Evolutionary conservation across 2,113 vertebrate genomes (phyloP), one percentile per base, ranked within the genome.

Genomic region (Pterophyllum scalare): DNA sequence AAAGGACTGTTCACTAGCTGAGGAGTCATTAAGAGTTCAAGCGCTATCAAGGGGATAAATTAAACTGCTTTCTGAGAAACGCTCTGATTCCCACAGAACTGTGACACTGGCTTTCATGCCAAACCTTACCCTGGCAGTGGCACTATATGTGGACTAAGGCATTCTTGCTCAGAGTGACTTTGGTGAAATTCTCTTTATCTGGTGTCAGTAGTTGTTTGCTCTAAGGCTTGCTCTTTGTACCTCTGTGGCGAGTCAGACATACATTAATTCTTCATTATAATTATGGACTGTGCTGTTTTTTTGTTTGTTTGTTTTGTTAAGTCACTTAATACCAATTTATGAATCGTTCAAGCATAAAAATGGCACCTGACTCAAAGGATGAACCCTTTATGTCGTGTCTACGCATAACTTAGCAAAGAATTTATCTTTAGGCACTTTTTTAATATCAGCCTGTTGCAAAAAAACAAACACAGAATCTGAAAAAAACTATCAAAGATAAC

Each of bases 21-120:
- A 85, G 84, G 91, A 90, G 84, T 90, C 91, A 90, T 92, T 89
- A 89, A 49, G 88, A 92, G 79, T 88, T 91, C 74, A 90, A 88
- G 86, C 83, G 87, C 82, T 85, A 83, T 80, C 88, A 20, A 83
- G 89, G 90, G 91, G 75, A 93, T 92, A 86, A 91, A 93, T 94
- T 89, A 93, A 88, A 72, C 61, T 22, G 4, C 80, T 91, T 91
- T 87, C 80, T 52, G 77, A 79, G 75, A 82, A 65, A 57, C 24
- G 59, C 78, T 77, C 49, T 24, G 81, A 80, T 88, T 86, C 83
- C 43, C 82, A 75, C 33, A 75, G 72, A 81, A 46, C 57, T 79
- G 54, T 90, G 74, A 74, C 59, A 79, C 61, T 83, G 2, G 19
- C 81, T 81, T 75, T 67, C 70, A n/a, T 70, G 75, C 85, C 84